A percentile compares a stretch with the other conserved stretches of the same genome.
Conservation (phyloP, 2,888 invertebrate genomes). For the Drosophila fungiperda region DNA sequence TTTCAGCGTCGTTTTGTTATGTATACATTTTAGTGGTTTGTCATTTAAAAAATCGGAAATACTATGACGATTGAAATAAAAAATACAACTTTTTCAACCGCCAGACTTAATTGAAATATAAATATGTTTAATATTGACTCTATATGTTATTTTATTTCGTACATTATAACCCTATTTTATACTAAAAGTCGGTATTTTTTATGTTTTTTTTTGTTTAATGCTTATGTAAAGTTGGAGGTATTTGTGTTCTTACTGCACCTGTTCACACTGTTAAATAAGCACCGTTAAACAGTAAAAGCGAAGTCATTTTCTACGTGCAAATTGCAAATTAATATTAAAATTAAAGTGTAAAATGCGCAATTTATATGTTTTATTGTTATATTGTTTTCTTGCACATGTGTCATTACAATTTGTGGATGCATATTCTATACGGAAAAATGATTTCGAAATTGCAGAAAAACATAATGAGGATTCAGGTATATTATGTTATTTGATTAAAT, state of each 20-base stretch:
- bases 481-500: neutral
- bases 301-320: neutral
- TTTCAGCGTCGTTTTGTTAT: neutral
- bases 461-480: constrained; percentile 30
- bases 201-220: neutral
- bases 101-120: neutral
- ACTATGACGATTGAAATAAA: neutral
- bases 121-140: neutral
- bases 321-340: neutral
- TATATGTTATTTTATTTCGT: neutral
- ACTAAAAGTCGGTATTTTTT: neutral
- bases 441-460: constrained; percentile 22
- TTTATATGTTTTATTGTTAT: constrained; percentile 21
- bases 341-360: constrained; percentile 21
- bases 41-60: neutral
- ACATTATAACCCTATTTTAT: neutral
- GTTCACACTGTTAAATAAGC: constrained; percentile 42
- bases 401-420: constrained; percentile 18
- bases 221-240: neutral
- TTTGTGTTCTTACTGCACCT: neutral
- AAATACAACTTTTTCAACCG: neutral
- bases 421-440: constrained; percentile 59
- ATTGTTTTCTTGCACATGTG: constrained; percentile 34
- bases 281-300: constrained; percentile 36
- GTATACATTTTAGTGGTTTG: neutral